These are phyloP conservation scores for Sympetrum striolatum DNA, from an alignment of 2,888 invertebrate genomes.

Conservation along the genomic window DNA sequence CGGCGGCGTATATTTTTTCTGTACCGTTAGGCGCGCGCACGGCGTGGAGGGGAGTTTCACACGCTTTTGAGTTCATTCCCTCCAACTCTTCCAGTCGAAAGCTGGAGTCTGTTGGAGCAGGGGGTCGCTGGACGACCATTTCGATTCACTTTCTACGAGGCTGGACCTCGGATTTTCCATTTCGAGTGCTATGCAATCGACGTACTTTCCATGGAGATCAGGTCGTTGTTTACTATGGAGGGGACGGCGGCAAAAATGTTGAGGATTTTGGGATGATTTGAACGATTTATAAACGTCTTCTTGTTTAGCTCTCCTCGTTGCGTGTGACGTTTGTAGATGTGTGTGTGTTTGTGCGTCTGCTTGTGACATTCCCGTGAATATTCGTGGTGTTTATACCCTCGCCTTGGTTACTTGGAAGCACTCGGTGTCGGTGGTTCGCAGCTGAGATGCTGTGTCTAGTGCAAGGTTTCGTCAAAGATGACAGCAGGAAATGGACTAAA, in stretches of 20 bases:
- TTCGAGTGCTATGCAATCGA: background rate
- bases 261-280: background rate
- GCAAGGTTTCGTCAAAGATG: slow-evolving; percentile 35
- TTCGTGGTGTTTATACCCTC: background rate
- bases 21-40: slow-evolving; percentile 10
- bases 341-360: background rate
- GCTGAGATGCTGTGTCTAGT: slow-evolving; percentile 26
- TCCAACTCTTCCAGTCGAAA: background rate
- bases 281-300: background rate
- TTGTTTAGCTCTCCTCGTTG: background rate
- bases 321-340: background rate
- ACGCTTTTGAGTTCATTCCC: background rate
- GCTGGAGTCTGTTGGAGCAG: background rate
- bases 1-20: background rate
- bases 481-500: slow-evolving; percentile 31
- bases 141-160: background rate
- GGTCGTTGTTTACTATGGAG: background rate
- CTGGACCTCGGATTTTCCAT: background rate
- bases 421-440: background rate
- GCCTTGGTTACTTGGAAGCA: background rate
- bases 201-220: background rate
- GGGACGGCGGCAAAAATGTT: background rate
- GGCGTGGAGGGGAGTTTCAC: background rate
- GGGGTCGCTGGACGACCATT: slow-evolving; percentile 1
- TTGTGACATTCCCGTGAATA: background rate